A percentile compares a stretch with the other conserved stretches of the same genome.
Conservation (phyloP, 64 coral and sea anemone species). For the Actinia tenebrosa region DNA sequence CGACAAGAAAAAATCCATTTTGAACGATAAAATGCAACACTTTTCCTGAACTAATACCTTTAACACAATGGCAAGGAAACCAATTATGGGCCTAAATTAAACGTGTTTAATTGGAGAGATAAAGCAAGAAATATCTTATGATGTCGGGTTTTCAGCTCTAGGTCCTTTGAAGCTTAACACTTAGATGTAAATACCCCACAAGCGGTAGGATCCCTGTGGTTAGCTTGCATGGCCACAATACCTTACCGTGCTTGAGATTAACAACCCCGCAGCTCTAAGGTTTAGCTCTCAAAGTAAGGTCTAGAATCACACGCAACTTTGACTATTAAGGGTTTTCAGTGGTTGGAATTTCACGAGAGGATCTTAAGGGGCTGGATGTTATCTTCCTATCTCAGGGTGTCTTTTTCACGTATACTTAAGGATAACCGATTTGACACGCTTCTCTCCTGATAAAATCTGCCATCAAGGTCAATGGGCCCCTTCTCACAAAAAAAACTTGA, state of each 20-base stretch:
- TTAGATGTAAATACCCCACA: conserved; percentile 30
- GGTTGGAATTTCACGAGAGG: not conserved
- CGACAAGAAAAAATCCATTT: not conserved
- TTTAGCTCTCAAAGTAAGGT: conserved; percentile 3
- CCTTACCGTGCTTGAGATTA: conserved; percentile 22
- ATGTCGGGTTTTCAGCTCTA: not conserved
- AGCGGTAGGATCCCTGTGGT: conserved; percentile 11
- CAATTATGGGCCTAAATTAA: conserved; percentile 21
- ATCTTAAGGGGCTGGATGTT: not conserved
- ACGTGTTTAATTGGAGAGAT: conserved; percentile 21
- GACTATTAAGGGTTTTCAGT: not conserved
- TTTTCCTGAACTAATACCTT: not conserved
- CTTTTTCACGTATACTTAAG: conserved; percentile 5
- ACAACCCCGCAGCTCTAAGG: conserved; percentile 24
- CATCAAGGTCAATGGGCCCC: conserved; percentile 11
- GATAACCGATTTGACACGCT: conserved; percentile 18
- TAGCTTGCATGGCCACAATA: conserved; percentile 12
- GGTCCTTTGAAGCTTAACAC: conserved; percentile 31
- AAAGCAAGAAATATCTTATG: not conserved
- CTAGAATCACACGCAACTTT: conserved; percentile 11
- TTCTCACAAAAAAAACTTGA: not conserved
- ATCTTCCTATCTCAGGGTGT: not conserved
- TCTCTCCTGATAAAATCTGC: conserved; percentile 10
- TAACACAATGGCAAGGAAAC: conserved; percentile 1
- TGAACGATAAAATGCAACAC: not conserved